phyloP scores from a whole-genome alignment of 2,888 invertebrate genomes.

The Scaptomyza flava region DNA sequence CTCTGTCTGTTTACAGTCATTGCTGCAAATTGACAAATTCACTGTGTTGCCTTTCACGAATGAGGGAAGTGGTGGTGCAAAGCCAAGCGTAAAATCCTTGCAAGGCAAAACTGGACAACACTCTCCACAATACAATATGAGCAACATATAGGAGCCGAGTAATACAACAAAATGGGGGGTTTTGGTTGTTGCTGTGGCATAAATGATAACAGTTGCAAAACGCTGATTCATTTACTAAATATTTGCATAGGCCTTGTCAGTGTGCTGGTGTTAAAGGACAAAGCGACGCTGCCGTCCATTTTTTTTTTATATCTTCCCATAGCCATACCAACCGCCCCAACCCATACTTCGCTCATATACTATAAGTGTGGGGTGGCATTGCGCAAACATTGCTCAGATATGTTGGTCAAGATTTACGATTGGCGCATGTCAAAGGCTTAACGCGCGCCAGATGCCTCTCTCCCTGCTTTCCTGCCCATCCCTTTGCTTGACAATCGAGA shows the following conservation, averaged over 20 bases:
- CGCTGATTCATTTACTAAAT: slow-evolving; percentile 83
- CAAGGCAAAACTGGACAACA: slow-evolving; percentile 27
- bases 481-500: slow-evolving; percentile 4
- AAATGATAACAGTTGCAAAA: slow-evolving; percentile 80
- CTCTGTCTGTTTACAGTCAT: slow-evolving; percentile 75
- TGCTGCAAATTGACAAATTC: slow-evolving; percentile 79
- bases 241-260: slow-evolving; percentile 82
- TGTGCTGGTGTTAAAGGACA: slow-evolving; percentile 74
- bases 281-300: slow-evolving; percentile 59
- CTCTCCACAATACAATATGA: slow-evolving; percentile 15
- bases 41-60: slow-evolving; percentile 69
- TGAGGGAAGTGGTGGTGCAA: not conserved
- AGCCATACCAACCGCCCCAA: slow-evolving; percentile 6
- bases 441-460: slow-evolving; percentile 42
- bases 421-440: slow-evolving; percentile 82
- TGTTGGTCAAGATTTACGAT: slow-evolving; percentile 81
- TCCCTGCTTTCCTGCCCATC: slow-evolving; percentile 2
- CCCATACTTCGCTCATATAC: slow-evolving; percentile 1
- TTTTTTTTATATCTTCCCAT: slow-evolving; percentile 22
- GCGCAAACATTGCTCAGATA: slow-evolving; percentile 78
- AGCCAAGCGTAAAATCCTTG: slow-evolving; percentile 31
- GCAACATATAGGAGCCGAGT: slow-evolving; percentile 12
- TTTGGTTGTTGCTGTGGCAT: slow-evolving; percentile 48
- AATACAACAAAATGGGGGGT: slow-evolving; percentile 4
- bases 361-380: slow-evolving; percentile 32